Base-by-base conservation (phyloP, 2,888 invertebrate genomes). In the Dicroscelio sp. region DNA sequence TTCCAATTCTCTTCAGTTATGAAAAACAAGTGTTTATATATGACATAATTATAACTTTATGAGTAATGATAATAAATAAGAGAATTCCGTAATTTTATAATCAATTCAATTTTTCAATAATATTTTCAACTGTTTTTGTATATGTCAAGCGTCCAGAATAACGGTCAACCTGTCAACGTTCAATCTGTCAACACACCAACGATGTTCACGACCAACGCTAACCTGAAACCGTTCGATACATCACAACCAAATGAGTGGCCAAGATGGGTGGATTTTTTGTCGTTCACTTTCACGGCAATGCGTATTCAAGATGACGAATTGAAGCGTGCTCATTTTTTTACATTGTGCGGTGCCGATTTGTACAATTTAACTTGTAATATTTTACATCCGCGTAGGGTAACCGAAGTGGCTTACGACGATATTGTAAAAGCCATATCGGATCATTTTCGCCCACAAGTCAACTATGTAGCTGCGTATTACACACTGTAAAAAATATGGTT, bases 371-470 rank as follows among this genome's bases (percentile, higher is more conserved):
- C n/a, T n/a, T n/a, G n/a, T n/a, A n/a, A n/a, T n/a, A n/a, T n/a
- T n/a, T n/a, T 55, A 55, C 55, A 55, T n/a, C 55, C 55, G n/a
- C 10, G n/a, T 17, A 55, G n/a, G 12, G n/a, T 55, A 10, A 55
- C 17, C n/a, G n/a, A 55, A 6, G 55, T 55, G 5, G 12, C 55
- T 20, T 55, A 55, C n/a, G 55, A 55, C 5, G 55, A 55, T 14
- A 55, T 55, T n/a, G 5, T 55, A 5, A 55, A 5, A 55, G 55
- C 55, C n/a, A 55, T 55, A 17, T 55, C 55, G 55, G n/a, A 55
- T n/a, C 55, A 55, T 55, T 55, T 55, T n/a, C 55, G 55, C n/a
- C 55, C 55, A 55, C 55, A 55, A n/a, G 55, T 55, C n/a, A 55
- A 55, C n/a, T 55, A 55, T n/a, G 55, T 55, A 10, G 55, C 55